phyloP scores from a whole-genome alignment of 2,113 vertebrate genomes.

The Tyrannus savana region DNA sequence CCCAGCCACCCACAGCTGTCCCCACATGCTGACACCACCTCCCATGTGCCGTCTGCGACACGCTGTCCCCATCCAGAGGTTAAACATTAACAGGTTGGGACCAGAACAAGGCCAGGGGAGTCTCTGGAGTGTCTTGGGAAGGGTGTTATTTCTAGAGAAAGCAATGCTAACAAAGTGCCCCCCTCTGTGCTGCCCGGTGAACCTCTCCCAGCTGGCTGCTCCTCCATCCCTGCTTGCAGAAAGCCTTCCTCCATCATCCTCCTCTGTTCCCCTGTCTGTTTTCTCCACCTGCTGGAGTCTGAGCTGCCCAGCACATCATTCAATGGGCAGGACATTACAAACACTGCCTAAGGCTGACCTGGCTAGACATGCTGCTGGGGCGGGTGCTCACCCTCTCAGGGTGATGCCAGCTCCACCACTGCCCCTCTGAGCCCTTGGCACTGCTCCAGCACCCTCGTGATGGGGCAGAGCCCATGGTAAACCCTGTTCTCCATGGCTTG shows the following conservation, averaged over 20 bases:
- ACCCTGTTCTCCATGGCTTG: fast-evolving
- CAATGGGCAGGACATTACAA: fast-evolving
- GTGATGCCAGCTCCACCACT: background rate
- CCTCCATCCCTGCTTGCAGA: background rate
- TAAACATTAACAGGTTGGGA: background rate
- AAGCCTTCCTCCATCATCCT: background rate
- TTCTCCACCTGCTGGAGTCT: background rate
- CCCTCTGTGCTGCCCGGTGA: background rate
- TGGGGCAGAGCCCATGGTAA: background rate
- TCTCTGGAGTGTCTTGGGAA: background rate
- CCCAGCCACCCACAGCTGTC: background rate
- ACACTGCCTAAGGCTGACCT: background rate
- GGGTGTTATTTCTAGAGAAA: background rate
- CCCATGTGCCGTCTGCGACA: fast-evolving
- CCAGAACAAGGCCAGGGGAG: background rate
- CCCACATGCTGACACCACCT: fast-evolving
- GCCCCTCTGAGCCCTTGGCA: background rate
- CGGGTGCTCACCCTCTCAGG: background rate
- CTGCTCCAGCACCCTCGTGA: fast-evolving
- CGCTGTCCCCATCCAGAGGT: background rate
- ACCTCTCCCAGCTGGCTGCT: background rate
- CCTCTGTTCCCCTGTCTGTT: background rate
- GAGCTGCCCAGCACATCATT: background rate
- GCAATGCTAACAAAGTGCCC: background rate
- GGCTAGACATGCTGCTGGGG: background rate